A percentile compares a stretch with the other conserved stretches of the same genome.
phyloP scores from a whole-genome alignment of 2,888 invertebrate genomes.

The Drosophila prostipennis region DNA sequence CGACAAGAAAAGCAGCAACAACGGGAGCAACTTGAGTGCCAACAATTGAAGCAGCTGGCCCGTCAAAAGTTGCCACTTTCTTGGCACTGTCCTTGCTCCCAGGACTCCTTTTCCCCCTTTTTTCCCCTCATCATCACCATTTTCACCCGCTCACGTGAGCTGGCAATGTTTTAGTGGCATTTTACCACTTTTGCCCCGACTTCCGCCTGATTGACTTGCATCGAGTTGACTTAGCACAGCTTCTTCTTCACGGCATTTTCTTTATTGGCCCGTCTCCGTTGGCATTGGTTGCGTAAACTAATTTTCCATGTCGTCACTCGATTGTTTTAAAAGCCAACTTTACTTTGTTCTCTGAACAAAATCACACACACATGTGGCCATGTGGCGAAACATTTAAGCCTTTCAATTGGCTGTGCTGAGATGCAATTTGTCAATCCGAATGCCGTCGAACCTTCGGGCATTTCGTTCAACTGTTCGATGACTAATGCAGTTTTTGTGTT shows the following conservation, averaged over 20 bases:
- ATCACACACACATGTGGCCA: constrained; percentile 12
- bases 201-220: constrained; percentile 80
- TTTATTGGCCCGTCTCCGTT: constrained; percentile 49
- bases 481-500: constrained; percentile 54
- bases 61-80: constrained; percentile 72
- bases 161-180: constrained; percentile 58
- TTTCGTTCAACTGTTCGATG: constrained; percentile 38
- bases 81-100: constrained; percentile 42
- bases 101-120: background rate
- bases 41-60: constrained; percentile 78
- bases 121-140: background rate
- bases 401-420: constrained; percentile 45
- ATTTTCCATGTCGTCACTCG: constrained; percentile 81
- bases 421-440: constrained; percentile 36
- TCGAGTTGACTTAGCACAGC: constrained; percentile 78
- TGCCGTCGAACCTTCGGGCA: constrained; percentile 21
- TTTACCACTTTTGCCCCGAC: constrained; percentile 26
- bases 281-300: constrained; percentile 78
- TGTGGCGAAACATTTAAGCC: constrained; percentile 62
- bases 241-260: constrained; percentile 44
- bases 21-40: constrained; percentile 60
- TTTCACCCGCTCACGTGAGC: constrained; percentile 46
- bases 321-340: constrained; percentile 77
- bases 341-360: constrained; percentile 24
- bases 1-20: constrained; percentile 14